phyloP scores from a whole-genome alignment of 2,113 vertebrate species.

The Aspiorhynchus laticeps region DNA sequence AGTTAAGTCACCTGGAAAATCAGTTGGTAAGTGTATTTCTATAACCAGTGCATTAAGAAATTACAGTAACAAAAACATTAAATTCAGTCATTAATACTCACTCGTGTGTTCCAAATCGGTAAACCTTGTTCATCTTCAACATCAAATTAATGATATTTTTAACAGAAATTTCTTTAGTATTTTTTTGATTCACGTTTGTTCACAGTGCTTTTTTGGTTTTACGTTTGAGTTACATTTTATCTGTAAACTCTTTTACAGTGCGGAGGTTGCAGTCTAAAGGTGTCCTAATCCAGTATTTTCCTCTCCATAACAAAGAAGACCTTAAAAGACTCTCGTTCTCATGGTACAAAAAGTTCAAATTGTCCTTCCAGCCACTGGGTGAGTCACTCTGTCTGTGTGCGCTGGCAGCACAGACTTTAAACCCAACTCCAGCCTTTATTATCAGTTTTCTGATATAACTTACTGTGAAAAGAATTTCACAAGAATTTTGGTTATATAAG shows the following conservation, averaged over 20 bases:
- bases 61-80: no score
- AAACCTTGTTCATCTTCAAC: no score
- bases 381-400: slow-evolving; percentile 56
- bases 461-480: slow-evolving; percentile 12
- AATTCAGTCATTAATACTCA: no score
- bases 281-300: slow-evolving; percentile 88
- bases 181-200: no score
- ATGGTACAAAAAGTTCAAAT: slow-evolving; percentile 85
- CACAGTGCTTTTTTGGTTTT: no score
- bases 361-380: slow-evolving; percentile 90
- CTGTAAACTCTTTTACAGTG: slow-evolving; percentile 71
- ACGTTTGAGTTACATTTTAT: no score
- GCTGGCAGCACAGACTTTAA: slow-evolving; percentile 30
- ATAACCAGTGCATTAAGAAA: no score
- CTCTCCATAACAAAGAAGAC: slow-evolving; percentile 87
- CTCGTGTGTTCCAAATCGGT: no score
- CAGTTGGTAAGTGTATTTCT: no score
- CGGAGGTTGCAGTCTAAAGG: slow-evolving; percentile 90
- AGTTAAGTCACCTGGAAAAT: no score
- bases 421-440: neutral
- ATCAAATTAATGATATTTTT: no score
- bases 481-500: neutral
- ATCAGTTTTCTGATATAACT: neutral
- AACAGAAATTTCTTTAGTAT: no score
- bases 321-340: slow-evolving; percentile 86